Conservation (phyloP, 2,113 vertebrate species). For the Eulacestoma nigropectus region DNA sequence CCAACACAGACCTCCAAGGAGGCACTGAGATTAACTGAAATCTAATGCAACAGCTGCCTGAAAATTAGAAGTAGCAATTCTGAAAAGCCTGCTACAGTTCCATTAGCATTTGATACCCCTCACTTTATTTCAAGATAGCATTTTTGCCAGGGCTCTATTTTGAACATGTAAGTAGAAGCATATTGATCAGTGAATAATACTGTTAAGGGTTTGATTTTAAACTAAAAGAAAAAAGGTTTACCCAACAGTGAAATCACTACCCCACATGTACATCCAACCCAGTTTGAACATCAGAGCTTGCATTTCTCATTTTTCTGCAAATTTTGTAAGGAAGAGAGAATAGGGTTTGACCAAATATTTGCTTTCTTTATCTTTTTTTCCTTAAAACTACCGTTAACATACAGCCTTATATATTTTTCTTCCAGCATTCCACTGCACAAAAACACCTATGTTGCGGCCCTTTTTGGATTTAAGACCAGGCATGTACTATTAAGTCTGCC, state of each 20-base stretch:
- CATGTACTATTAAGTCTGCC: background rate
- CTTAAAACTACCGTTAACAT: background rate
- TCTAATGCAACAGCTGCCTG: constrained; percentile 58
- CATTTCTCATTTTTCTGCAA: background rate
- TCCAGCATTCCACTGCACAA: background rate
- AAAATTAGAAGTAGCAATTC: constrained; percentile 43
- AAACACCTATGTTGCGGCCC: background rate
- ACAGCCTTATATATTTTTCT: background rate
- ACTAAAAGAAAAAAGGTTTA: background rate
- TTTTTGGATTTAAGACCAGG: background rate
- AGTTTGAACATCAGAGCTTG: background rate
- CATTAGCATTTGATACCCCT: background rate
- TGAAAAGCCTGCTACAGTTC: constrained; percentile 43
- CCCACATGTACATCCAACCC: background rate
- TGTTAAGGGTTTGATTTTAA: background rate
- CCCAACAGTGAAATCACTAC: background rate
- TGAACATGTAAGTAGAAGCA: background rate
- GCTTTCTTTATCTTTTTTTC: background rate
- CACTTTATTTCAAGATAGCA: background rate
- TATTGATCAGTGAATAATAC: background rate
- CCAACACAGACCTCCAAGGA: constrained; percentile 14
- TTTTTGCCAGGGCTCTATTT: background rate
- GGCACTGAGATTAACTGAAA: constrained; percentile 48
- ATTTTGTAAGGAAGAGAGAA: background rate
- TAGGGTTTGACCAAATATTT: background rate